A percentile compares a stretch with the other conserved stretches of the same genome.
phyloP scores from a whole-genome alignment of 2,113 vertebrate species.

The Bambusicola thoracicus region DNA sequence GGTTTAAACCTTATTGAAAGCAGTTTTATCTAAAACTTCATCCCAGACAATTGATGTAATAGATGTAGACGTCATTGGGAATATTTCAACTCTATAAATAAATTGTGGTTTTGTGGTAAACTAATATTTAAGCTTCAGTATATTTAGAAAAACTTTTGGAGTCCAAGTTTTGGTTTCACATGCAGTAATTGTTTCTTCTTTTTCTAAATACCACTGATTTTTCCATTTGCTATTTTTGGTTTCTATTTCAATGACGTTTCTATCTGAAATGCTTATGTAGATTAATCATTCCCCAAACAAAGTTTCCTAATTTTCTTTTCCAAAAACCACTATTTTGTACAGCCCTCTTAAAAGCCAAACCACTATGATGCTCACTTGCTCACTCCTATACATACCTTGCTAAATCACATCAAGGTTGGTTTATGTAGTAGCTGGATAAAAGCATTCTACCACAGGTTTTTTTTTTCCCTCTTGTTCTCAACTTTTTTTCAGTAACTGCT shows the following conservation, averaged over 20 bases:
- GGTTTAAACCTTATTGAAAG: not conserved
- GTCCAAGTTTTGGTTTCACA: not conserved
- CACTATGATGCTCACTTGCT: not conserved
- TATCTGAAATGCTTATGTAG: not conserved
- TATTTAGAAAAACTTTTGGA: not conserved
- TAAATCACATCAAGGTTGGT: not conserved
- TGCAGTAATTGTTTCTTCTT: not conserved
- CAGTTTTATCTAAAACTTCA: not conserved
- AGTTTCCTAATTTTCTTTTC: not conserved
- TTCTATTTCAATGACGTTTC: not conserved
- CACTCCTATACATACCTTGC: not conserved
- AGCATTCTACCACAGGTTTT: not conserved
- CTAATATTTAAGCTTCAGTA: not conserved
- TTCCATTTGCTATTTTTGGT: accelerated
- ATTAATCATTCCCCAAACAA: not conserved
- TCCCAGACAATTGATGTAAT: not conserved
- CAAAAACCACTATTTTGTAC: not conserved
- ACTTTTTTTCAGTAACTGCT: not conserved
- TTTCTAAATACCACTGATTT: not conserved
- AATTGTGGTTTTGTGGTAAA: not conserved
- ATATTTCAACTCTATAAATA: not conserved
- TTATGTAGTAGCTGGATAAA: not conserved
- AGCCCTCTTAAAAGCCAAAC: not conserved
- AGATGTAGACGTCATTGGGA: not conserved
- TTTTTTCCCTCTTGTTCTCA: not conserved